Evolutionary conservation across 2,888 invertebrate species (phyloP).

Genomic region (Enchytraeus crypticus): DNA sequence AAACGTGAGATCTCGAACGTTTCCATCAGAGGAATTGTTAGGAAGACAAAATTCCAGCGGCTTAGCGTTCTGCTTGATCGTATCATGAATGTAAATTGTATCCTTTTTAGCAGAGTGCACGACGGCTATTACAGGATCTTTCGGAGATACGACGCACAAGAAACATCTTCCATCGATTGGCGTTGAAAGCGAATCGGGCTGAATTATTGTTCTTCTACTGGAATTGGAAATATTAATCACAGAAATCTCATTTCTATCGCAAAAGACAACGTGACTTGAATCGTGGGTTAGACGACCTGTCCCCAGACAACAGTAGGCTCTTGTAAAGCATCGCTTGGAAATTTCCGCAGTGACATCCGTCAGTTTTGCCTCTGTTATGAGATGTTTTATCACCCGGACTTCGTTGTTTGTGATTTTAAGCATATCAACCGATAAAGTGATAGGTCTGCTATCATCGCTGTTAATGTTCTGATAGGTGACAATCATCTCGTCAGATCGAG

Average conservation of each 20-base stretch:
- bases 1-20: constrained; percentile 19
- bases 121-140: background rate
- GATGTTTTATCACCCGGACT: background rate
- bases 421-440: background rate
- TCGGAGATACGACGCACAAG: constrained; percentile 1
- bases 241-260: too few relatives aligned
- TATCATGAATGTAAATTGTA: background rate
- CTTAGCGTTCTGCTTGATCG: background rate
- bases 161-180: too few relatives aligned
- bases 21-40: background rate
- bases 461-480: background rate
- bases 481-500: constrained; percentile 15
- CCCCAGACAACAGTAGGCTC: too few relatives aligned
- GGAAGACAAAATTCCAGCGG: background rate
- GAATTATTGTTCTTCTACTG: too few relatives aligned
- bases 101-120: background rate
- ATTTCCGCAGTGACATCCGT: too few relatives aligned
- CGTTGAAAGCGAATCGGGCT: too few relatives aligned
- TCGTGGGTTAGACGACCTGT: too few relatives aligned
- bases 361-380: background rate
- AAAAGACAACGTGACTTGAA: too few relatives aligned
- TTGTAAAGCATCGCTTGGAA: too few relatives aligned
- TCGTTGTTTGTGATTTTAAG: background rate
- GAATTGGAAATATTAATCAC: too few relatives aligned
- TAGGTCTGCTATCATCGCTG: too few relatives aligned